Evolutionary conservation across 2,113 vertebrate species (phyloP).

Genomic region (Dinomys branickii): DNA sequence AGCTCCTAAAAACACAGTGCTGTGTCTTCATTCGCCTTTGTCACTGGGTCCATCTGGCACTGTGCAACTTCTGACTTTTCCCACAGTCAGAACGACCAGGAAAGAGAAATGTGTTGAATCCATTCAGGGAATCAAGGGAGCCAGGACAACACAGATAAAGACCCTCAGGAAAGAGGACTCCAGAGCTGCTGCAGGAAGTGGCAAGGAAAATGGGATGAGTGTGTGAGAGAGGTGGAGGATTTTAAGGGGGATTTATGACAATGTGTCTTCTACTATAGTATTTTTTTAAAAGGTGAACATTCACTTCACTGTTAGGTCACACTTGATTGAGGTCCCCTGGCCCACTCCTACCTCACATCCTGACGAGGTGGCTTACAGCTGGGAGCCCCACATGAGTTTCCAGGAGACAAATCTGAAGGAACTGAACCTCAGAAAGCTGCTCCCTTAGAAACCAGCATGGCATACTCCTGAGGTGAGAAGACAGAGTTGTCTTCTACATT

Average conservation of each 20-base stretch:
- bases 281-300: background rate
- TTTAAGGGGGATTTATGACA: background rate
- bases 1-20: background rate
- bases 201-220: background rate
- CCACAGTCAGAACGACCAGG: background rate
- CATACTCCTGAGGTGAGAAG: background rate
- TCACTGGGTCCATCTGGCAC: background rate
- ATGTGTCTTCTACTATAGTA: background rate
- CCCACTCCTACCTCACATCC: background rate
- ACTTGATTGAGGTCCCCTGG: accelerated
- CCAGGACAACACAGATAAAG: background rate
- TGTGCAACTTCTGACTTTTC: background rate
- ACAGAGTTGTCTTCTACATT: background rate
- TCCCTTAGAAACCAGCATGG: background rate
- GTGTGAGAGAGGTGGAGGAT: background rate
- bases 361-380: background rate
- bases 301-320: background rate
- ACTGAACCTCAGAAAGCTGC: background rate
- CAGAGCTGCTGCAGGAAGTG: background rate
- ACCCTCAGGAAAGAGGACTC: background rate
- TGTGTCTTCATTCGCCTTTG: background rate
- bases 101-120: background rate
- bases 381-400: background rate
- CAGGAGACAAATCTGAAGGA: background rate
- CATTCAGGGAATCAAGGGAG: background rate